These are phyloP conservation scores for Carcharodon carcharias DNA, from an alignment of 2,797 vertebrate species.

Conservation along the genomic window DNA sequence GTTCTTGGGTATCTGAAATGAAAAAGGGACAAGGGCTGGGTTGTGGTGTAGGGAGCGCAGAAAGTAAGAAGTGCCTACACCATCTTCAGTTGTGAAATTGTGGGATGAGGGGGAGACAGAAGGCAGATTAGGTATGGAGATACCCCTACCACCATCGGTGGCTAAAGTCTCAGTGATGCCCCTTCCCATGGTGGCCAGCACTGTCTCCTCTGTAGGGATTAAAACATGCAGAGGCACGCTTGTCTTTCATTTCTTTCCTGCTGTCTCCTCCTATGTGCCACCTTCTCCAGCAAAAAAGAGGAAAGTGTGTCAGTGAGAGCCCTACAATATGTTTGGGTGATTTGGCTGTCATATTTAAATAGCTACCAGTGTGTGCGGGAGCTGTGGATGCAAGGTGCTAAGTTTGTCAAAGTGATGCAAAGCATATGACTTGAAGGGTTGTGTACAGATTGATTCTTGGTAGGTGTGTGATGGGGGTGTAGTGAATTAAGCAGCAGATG, in stretches of 20 bases:
- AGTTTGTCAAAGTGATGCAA: background rate
- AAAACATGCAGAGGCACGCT: background rate
- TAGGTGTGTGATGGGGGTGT: background rate
- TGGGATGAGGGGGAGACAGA: background rate
- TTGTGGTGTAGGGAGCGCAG: background rate
- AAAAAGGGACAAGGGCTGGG: background rate
- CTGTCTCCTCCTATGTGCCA: background rate
- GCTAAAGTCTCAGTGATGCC: background rate
- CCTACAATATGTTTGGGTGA: background rate
- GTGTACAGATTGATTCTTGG: background rate
- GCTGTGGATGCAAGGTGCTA: background rate
- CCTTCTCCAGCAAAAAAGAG: background rate
- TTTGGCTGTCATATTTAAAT: background rate
- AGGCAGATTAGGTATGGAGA: background rate
- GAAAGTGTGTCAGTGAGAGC: background rate
- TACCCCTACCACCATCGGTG: background rate
- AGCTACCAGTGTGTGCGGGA: background rate
- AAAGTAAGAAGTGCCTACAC: background rate
- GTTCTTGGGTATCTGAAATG: background rate
- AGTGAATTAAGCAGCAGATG: background rate
- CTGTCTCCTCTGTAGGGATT: background rate
- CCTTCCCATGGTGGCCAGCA: background rate
- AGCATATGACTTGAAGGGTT: background rate
- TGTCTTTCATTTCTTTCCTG: background rate
- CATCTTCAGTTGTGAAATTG: background rate